A percentile compares a stretch with the other conserved stretches of the same genome.
These are phyloP conservation scores for Bellardia bayeri DNA, from an alignment of 2,888 invertebrate species.

Conservation along the genomic window DNA sequence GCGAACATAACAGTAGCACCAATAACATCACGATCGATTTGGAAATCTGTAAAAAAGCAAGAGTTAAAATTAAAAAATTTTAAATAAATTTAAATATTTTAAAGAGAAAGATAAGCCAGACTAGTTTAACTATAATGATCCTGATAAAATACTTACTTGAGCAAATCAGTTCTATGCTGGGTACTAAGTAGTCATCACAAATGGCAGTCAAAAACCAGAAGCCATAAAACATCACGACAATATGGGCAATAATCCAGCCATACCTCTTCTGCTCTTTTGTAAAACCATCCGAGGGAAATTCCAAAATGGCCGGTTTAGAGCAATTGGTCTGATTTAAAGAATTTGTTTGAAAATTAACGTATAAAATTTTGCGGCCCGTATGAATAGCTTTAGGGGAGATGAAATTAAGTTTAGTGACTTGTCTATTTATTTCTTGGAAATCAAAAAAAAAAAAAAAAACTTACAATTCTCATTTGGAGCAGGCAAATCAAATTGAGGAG, in stretches of 20 bases:
- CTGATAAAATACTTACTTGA: slow-evolving; percentile 84
- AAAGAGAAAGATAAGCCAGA: too few relatives aligned
- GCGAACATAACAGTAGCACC: slow-evolving; percentile 98
- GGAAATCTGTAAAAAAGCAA: slow-evolving; percentile 86
- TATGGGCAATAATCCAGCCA: slow-evolving; percentile 84
- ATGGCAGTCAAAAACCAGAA: slow-evolving; percentile 93
- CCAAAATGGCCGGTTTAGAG: slow-evolving; percentile 91
- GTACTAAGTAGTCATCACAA: slow-evolving; percentile 97
- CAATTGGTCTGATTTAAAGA: slow-evolving; percentile 85
- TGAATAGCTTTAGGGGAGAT: slow-evolving; percentile 3
- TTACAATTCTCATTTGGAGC: slow-evolving; percentile 48
- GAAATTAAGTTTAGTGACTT: neutral
- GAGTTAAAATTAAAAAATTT: too few relatives aligned
- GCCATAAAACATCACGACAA: slow-evolving; percentile 86
- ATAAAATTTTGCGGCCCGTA: slow-evolving; percentile 39
- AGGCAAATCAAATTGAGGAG: neutral
- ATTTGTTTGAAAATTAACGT: neutral
- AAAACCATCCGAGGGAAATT: slow-evolving; percentile 93
- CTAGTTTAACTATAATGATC: too few relatives aligned
- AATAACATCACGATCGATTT: slow-evolving; percentile 94
- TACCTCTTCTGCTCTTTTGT: slow-evolving; percentile 89
- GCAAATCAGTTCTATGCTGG: slow-evolving; percentile 89
- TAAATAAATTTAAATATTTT: too few relatives aligned
- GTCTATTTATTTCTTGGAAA: neutral
- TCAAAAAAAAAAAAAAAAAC: neutral